phyloP scores from a whole-genome alignment of 2,888 invertebrate genomes.

The Myopa tessellatipennis region DNA sequence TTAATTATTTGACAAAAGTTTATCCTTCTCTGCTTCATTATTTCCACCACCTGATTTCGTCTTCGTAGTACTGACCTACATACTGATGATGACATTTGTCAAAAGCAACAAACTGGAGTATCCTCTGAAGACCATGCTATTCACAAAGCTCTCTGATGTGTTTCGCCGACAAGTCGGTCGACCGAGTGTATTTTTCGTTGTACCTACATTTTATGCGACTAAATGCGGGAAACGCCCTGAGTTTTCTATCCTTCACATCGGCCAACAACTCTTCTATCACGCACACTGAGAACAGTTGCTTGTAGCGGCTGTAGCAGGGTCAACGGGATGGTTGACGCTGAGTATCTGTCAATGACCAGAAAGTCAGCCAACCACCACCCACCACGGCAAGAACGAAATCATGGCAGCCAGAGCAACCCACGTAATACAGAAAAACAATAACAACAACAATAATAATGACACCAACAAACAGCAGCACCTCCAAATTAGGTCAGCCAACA shows the following conservation, averaged over 20 bases:
- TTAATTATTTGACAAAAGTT: too few species aligned
- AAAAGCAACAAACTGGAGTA: too few species aligned
- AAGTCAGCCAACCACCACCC: constrained; percentile 16
- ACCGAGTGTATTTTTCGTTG: not conserved
- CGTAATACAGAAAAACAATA: too few species aligned
- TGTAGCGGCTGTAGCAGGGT: not conserved
- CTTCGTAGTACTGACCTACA: too few species aligned
- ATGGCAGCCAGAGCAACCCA: not conserved
- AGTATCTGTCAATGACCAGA: constrained; percentile 5
- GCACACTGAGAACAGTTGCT: not conserved
- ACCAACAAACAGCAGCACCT: constrained; percentile 1
- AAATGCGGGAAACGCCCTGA: constrained; percentile 2
- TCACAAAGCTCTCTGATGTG: not conserved
- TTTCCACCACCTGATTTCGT: too few species aligned
- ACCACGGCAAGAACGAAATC: constrained; percentile 6
- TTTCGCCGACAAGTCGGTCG: constrained; percentile 1
- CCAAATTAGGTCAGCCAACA: constrained; percentile 21
- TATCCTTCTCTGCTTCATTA: too few species aligned
- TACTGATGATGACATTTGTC: too few species aligned
- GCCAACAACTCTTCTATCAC: not conserved
- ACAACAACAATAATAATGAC: not conserved
- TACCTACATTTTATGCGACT: not conserved
- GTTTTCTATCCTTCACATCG: constrained; percentile 1
- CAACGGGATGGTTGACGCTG: not conserved
- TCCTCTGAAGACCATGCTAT: too few species aligned